Evolutionary conservation across 2,113 vertebrate genomes (phyloP), one percentile per base, ranked within the genome.

Genomic region (Motacilla alba): DNA sequence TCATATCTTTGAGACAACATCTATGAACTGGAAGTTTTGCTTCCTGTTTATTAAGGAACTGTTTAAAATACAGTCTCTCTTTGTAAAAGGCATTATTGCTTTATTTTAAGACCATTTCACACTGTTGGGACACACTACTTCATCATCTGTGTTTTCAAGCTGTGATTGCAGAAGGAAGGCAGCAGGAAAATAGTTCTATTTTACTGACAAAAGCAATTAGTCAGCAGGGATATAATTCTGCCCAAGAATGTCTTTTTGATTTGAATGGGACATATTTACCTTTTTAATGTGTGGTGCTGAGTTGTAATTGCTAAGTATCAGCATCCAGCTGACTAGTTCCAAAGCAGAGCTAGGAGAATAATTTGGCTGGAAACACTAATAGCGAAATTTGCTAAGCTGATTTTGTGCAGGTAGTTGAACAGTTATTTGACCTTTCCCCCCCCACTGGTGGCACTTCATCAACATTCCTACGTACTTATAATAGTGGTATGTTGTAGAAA

Each of bases 131-230:
- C 82, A 92, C 92, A 90, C 35, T 60, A 35, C 87, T 89, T 93
- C 63, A 89, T 79, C 74, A 91, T 87, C 95, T 89, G 79, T 79
- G 69, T 91, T 94, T 95, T 95, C 77, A 83, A 92, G 94, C 96
- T 95, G 96, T 93, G 92, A 94, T 55, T 93, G 82, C 67, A 92
- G 95, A 97, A 93, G 86, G 3, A 70, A 97, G 87, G 74, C 62
- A 90, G 94, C 84, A 95, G 89, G 87, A 93, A 96, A 96, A 91
- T 41, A 70, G 67, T 88, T 94, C 70, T 96, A 87, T 90, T 92
- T 96, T 96, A 94, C 76, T 93, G 80, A 95, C 79, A 90, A 96
- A 97, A 90, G 95, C 96, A 97, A 96, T 98, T 96, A 97, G 94
- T 89, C 91, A 96, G 88, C 89, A 85, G 94, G 94, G 74, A 92